phyloP scores from a whole-genome alignment of 2,888 invertebrate species.

The Nowickia ferox region DNA sequence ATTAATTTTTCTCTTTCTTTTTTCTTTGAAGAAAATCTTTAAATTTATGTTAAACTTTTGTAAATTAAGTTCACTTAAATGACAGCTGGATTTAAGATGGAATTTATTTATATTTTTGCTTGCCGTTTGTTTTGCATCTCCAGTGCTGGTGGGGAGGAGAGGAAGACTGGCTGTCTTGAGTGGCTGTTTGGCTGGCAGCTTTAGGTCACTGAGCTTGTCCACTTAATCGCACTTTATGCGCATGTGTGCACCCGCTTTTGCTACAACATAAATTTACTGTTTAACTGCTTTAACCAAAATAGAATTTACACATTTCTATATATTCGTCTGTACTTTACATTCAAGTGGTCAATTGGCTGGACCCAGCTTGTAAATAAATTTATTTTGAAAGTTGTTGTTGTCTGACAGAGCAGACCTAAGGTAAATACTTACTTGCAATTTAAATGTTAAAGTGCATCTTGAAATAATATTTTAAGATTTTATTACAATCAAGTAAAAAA shows the following conservation, averaged over 20 bases:
- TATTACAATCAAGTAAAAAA: too few relatives aligned
- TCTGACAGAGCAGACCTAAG: constrained; percentile 24
- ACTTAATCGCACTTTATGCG: constrained; percentile 82
- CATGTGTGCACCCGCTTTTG: constrained; percentile 77
- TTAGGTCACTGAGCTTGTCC: constrained; percentile 76
- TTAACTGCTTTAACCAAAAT: constrained; percentile 73
- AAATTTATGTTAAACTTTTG: constrained; percentile 70
- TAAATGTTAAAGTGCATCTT: too few relatives aligned
- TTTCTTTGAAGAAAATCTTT: constrained; percentile 64
- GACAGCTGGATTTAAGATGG: constrained; percentile 71
- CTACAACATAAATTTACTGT: constrained; percentile 75
- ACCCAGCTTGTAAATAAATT: constrained; percentile 67
- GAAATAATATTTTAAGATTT: too few relatives aligned
- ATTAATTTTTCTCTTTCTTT: constrained; percentile 1
- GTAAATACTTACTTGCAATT: not conserved
- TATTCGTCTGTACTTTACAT: constrained; percentile 2
- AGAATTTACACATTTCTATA: constrained; percentile 41
- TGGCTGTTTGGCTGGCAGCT: constrained; percentile 71
- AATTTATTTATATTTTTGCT: constrained; percentile 54
- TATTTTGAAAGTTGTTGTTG: constrained; percentile 57
- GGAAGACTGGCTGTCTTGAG: constrained; percentile 35
- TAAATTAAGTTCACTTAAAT: constrained; percentile 72
- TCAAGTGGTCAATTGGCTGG: constrained; percentile 42
- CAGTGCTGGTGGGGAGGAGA: not conserved
- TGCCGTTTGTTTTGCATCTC: constrained; percentile 40